phyloP scores from a whole-genome alignment of 1,140 invertebrate genomes.

The Polyergus mexicanus region DNA sequence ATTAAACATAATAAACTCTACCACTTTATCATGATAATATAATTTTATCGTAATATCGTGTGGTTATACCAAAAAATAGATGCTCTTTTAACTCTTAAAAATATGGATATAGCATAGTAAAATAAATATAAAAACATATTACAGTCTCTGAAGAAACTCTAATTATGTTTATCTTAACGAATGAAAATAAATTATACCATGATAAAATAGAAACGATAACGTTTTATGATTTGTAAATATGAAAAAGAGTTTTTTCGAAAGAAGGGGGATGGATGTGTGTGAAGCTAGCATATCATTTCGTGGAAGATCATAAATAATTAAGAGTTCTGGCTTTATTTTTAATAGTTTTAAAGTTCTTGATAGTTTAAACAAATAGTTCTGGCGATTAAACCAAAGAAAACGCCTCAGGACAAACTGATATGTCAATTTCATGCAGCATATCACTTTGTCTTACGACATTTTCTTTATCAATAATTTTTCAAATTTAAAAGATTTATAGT shows the following conservation, averaged over 20 bases:
- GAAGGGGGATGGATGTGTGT: not conserved
- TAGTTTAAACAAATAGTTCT: no score
- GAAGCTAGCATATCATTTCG: no score
- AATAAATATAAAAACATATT: not conserved
- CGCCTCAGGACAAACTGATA: no score
- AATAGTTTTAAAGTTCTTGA: no score
- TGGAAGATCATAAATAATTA: no score
- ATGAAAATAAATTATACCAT: conserved; percentile 24
- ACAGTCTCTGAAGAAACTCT: not conserved
- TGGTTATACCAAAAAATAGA: not conserved
- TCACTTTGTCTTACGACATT: no score
- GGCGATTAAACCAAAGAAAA: no score
- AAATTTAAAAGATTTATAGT: no score
- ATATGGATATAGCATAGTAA: conserved; percentile 4
- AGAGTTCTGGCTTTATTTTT: no score
- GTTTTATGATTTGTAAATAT: not conserved
- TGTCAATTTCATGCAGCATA: no score
- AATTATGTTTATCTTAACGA: not conserved
- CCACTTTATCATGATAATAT: not conserved
- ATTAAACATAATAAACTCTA: not conserved
- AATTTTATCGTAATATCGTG: not conserved
- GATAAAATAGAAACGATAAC: conserved; percentile 2
- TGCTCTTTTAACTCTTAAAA: not conserved
- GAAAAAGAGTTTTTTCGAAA: not conserved
- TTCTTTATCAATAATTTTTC: no score